phyloP scores from a whole-genome alignment of 1,140 invertebrate genomes.

The Neodiprion pinetum region DNA sequence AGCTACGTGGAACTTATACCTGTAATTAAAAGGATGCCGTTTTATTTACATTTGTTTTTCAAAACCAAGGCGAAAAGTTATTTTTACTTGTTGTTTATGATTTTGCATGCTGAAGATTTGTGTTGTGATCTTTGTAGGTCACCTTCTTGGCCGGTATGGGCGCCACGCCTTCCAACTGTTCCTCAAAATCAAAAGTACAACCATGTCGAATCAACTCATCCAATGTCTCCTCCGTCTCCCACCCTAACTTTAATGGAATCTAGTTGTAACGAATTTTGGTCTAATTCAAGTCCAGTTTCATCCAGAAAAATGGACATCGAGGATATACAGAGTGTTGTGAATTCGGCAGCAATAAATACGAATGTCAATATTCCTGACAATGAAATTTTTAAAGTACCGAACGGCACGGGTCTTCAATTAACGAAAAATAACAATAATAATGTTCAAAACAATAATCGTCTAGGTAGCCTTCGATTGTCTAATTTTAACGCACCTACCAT shows the following conservation, averaged over 20 bases:
- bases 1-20: too few species aligned
- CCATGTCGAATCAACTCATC: slow-evolving; percentile 29
- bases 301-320: slow-evolving; percentile 18
- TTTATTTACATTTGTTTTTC: not conserved
- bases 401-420: not conserved
- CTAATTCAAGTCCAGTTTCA: slow-evolving; percentile 37
- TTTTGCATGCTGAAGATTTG: slow-evolving; percentile 57
- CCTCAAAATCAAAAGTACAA: slow-evolving; percentile 47
- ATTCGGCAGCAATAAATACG: not conserved
- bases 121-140: slow-evolving; percentile 64
- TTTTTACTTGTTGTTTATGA: slow-evolving; percentile 34
- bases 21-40: too few species aligned
- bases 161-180: slow-evolving; percentile 57
- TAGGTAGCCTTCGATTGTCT: slow-evolving; percentile 2
- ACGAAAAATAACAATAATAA: not conserved
- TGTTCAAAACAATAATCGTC: not conserved
- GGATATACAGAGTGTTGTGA: not conserved
- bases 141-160: slow-evolving; percentile 67
- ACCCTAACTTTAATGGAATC: slow-evolving; percentile 40
- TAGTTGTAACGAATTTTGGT: slow-evolving; percentile 46
- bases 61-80: not conserved
- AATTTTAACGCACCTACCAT: not conserved
- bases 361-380: not conserved
- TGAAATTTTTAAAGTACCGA: not conserved
- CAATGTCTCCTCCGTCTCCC: slow-evolving; percentile 33